These are phyloP conservation scores for Odontomachus brunneus DNA, from an alignment of 1,140 invertebrate species.

Conservation along the genomic window DNA sequence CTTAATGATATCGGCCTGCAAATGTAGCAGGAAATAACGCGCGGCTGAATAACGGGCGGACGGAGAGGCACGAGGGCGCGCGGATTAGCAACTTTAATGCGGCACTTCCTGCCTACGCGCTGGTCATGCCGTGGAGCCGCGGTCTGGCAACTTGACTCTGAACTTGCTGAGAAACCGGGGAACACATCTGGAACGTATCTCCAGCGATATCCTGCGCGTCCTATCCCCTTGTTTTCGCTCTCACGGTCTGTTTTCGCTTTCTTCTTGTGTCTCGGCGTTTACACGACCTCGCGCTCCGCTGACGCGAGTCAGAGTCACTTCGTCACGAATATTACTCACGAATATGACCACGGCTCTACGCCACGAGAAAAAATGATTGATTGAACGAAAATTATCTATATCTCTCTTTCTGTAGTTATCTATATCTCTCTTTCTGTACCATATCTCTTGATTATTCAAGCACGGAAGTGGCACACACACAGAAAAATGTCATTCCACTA, in stretches of 20 bases:
- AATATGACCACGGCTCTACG: no score
- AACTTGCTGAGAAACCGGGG: conserved; percentile 77
- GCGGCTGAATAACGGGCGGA: conserved; percentile 23
- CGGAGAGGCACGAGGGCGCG: conserved; percentile 70
- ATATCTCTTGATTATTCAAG: no score
- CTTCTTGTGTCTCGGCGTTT: conserved; percentile 44
- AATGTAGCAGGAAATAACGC: conserved; percentile 5
- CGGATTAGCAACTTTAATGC: conserved; percentile 83
- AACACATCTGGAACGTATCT: conserved; percentile 83
- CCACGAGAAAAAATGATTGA: no score
- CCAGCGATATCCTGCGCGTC: conserved; percentile 59
- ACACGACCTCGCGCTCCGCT: conserved; percentile 5
- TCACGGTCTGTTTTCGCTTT: conserved; percentile 50
- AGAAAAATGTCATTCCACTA: no score
- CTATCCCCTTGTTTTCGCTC: conserved; percentile 33
- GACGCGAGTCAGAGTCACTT: conserved; percentile 20
- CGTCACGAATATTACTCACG: conserved; percentile 5
- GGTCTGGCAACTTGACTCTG: conserved; percentile 76
- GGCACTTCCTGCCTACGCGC: conserved; percentile 75
- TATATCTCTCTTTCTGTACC: no score
- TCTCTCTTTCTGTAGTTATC: no score
- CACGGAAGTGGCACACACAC: no score
- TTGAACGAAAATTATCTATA: no score
- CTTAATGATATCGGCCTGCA: background rate
- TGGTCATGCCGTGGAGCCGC: conserved; percentile 47